These are phyloP conservation scores for Ectropis grisescens DNA, from an alignment of 1,140 invertebrate genomes.

Conservation along the genomic window DNA sequence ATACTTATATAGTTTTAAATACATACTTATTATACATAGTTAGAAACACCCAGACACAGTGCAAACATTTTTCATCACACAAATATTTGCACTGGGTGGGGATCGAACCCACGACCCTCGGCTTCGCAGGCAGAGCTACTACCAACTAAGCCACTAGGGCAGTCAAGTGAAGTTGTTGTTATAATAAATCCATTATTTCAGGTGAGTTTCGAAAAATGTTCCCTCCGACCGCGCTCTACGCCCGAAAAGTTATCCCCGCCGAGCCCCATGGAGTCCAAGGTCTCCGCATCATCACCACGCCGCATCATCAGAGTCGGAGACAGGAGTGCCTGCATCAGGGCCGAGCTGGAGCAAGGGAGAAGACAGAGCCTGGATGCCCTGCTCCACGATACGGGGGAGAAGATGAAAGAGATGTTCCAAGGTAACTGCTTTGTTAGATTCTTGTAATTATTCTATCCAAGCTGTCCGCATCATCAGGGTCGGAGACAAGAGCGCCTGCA, in stretches of 20 bases:
- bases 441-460: too few species aligned
- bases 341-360: slow-evolving; percentile 43
- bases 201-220: slow-evolving; percentile 66
- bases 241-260: slow-evolving; percentile 39
- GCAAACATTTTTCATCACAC: too few species aligned
- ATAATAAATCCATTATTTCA: too few species aligned
- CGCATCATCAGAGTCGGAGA: slow-evolving; percentile 40
- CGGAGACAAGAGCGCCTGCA: slow-evolving; percentile 24
- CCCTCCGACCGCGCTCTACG: slow-evolving; percentile 39
- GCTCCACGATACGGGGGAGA: slow-evolving; percentile 74
- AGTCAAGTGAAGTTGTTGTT: too few species aligned
- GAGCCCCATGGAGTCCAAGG: slow-evolving; percentile 34
- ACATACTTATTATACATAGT: too few species aligned
- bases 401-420: slow-evolving; percentile 77
- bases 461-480: slow-evolving; percentile 45
- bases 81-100: too few species aligned
- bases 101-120: too few species aligned
- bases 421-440: too few species aligned
- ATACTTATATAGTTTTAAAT: too few species aligned
- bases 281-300: slow-evolving; percentile 45
- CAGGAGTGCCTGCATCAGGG: slow-evolving; percentile 20
- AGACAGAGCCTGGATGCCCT: slow-evolving; percentile 75
- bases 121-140: too few species aligned
- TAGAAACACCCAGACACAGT: too few species aligned
- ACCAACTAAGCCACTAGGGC: too few species aligned